phyloP scores from a whole-genome alignment of 37 sponge, comb jelly and placozoan species.

The Theonella swinhoei region DNA sequence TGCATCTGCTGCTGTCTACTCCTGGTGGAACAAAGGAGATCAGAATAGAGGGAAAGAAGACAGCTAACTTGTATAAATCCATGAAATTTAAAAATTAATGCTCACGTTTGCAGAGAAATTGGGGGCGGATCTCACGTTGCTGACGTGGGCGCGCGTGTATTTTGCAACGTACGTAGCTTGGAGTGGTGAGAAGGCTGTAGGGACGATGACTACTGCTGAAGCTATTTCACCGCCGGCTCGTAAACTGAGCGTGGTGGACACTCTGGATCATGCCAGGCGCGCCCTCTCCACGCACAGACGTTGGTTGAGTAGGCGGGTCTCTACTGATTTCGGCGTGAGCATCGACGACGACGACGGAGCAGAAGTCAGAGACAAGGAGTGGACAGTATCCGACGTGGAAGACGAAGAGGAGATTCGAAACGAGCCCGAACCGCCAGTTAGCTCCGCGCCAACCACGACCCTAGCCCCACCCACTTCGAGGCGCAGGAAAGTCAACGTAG shows the following conservation, averaged over 20 bases:
- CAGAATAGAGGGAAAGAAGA: background rate
- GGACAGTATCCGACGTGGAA: background rate
- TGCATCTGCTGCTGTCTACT: slow-evolving; percentile 45
- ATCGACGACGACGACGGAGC: background rate
- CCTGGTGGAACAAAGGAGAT: slow-evolving; percentile 31
- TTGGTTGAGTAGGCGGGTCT: slow-evolving; percentile 42
- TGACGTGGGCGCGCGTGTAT: background rate
- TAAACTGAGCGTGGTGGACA: slow-evolving; percentile 19
- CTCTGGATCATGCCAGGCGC: slow-evolving; percentile 36
- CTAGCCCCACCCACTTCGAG: background rate
- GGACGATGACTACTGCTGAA: background rate
- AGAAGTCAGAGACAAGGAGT: background rate
- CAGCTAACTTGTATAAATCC: background rate
- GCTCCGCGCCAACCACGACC: background rate
- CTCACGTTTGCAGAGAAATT: background rate
- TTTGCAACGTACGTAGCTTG: background rate
- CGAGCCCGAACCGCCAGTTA: too few relatives aligned
- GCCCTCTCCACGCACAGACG: slow-evolving; percentile 39
- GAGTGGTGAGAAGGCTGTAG: background rate
- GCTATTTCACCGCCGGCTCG: background rate
- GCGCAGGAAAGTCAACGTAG: background rate
- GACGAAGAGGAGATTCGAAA: background rate
- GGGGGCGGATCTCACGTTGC: background rate
- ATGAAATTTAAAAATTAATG: background rate
- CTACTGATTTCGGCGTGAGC: too few relatives aligned